Evolutionary conservation across 1,140 invertebrate genomes (phyloP).

Genomic region (Chlorops oryzae): DNA sequence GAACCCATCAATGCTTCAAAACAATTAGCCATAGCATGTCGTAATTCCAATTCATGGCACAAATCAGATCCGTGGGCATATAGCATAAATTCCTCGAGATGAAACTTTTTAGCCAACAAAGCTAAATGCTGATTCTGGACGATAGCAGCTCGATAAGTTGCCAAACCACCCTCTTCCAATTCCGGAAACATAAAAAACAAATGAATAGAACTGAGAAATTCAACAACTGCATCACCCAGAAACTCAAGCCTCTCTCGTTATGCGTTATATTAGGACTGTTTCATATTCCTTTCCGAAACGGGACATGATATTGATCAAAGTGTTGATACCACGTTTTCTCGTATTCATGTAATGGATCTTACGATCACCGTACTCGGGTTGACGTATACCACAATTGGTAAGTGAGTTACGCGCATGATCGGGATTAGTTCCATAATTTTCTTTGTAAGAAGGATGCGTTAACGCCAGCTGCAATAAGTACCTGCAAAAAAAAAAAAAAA

Average conservation of each 20-base stretch:
- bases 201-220: slow-evolving; percentile 93
- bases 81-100: slow-evolving; percentile 90
- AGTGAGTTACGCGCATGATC: slow-evolving; percentile 92
- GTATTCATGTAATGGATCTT: slow-evolving; percentile 91
- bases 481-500: not conserved
- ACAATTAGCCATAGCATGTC: slow-evolving; percentile 98
- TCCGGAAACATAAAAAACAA: slow-evolving; percentile 96
- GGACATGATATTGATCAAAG: slow-evolving; percentile 96
- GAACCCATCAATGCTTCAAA: slow-evolving; percentile 98
- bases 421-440: slow-evolving; percentile 92
- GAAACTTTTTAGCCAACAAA: slow-evolving; percentile 87
- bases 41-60: slow-evolving; percentile 90
- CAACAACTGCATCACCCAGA: slow-evolving; percentile 95
- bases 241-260: slow-evolving; percentile 96
- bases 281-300: slow-evolving; percentile 82
- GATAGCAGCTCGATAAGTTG: slow-evolving; percentile 91
- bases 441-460: slow-evolving; percentile 94
- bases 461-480: slow-evolving; percentile 83
- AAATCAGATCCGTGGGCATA: slow-evolving; percentile 97
- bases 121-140: slow-evolving; percentile 98
- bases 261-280: slow-evolving; percentile 92
- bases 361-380: slow-evolving; percentile 91
- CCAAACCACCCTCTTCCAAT: slow-evolving; percentile 93
- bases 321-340: slow-evolving; percentile 91
- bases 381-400: slow-evolving; percentile 93